These are phyloP conservation scores for Laupala kohalensis DNA, from an alignment of 1,140 invertebrate genomes.

Conservation along the genomic window DNA sequence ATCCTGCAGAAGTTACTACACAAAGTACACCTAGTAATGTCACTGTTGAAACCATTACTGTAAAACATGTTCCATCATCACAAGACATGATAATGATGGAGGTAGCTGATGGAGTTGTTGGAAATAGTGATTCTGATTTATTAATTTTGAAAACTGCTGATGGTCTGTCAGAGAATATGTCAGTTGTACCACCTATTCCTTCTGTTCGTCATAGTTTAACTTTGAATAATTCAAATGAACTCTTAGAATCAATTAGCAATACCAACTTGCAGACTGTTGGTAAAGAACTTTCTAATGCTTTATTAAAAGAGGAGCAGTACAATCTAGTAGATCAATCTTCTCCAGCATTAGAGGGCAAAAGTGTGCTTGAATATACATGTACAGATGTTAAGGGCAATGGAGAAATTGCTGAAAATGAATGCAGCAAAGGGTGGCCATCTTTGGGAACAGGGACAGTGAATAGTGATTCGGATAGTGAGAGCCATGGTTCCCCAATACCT, in stretches of 20 bases:
- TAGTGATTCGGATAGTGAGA: conserved; percentile 19
- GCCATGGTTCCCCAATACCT: conserved; percentile 14
- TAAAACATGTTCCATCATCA: background rate
- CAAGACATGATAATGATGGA: background rate
- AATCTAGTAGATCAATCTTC: background rate
- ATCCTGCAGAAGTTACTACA: too few species aligned
- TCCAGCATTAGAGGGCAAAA: background rate
- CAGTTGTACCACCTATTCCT: background rate
- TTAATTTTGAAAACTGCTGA: background rate
- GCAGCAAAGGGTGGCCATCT: background rate
- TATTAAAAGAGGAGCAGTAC: background rate
- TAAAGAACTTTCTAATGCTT: background rate
- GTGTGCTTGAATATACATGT: too few species aligned
- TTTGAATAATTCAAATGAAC: background rate
- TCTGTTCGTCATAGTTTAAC: background rate
- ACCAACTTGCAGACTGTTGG: background rate
- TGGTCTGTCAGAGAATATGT: background rate
- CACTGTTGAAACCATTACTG: background rate
- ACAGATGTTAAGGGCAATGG: conserved; percentile 1
- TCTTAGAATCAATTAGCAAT: background rate
- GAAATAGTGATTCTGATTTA: background rate
- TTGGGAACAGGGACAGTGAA: conserved; percentile 9
- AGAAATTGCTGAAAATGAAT: background rate
- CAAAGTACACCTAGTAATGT: background rate
- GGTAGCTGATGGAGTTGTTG: background rate